Conservation (phyloP, 1,140 invertebrate species). For the Drosophila ambigua region DNA sequence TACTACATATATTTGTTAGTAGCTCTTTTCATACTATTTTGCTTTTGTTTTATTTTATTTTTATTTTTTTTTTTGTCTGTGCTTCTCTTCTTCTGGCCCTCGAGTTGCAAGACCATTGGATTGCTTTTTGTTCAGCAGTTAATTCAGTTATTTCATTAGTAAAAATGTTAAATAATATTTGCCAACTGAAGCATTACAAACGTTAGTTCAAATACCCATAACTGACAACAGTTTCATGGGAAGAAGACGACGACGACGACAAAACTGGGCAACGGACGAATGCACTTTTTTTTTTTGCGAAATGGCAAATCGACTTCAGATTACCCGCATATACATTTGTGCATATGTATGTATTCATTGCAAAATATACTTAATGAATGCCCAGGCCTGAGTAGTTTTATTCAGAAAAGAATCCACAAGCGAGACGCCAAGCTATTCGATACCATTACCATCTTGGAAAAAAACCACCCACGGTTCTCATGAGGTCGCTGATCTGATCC, state of each 20-base stretch:
- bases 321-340: background rate
- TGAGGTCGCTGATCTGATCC: conserved; percentile 1
- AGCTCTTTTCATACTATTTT: conserved; percentile 4
- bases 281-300: conserved; percentile 27
- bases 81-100: conserved; percentile 34
- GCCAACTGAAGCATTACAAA: conserved; percentile 54
- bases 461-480: conserved; percentile 28
- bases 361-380: conserved; percentile 30
- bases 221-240: conserved; percentile 39
- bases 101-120: conserved; percentile 30
- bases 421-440: background rate
- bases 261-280: conserved; percentile 37
- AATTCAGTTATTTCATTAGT: conserved; percentile 50
- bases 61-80: conserved; percentile 10
- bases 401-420: background rate
- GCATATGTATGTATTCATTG: no score
- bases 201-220: conserved; percentile 41
- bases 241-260: conserved; percentile 19
- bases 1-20: conserved; percentile 9
- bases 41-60: conserved; percentile 17
- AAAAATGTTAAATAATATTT: conserved; percentile 54
- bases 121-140: conserved; percentile 34
- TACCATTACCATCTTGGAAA: background rate
- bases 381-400: conserved; percentile 25
- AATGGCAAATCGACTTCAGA: no score